These are phyloP conservation scores for Gymnopithys bicolor DNA, from an alignment of 2,797 vertebrate species.

Conservation along the genomic window DNA sequence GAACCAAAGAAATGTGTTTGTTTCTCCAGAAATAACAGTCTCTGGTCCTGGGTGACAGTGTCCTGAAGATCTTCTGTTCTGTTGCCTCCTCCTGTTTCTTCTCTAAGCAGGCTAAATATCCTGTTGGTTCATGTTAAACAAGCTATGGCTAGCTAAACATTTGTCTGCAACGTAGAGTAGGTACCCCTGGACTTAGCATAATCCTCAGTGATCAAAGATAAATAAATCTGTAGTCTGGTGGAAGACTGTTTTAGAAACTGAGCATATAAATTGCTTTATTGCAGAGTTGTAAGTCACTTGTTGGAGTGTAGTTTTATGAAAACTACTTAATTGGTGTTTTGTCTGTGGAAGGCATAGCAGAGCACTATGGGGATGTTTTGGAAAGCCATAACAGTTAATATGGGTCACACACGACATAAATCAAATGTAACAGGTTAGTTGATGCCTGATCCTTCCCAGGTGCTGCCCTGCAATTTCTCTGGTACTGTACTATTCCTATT, in stretches of 20 bases:
- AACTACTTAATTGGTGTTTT: neutral
- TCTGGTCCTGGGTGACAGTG: neutral
- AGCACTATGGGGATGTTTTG: neutral
- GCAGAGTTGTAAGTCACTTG: neutral
- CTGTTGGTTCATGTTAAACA: neutral
- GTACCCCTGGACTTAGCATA: neutral
- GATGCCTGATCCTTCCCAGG: neutral
- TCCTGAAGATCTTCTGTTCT: neutral
- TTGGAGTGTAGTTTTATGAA: neutral
- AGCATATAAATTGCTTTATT: neutral
- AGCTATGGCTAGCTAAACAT: neutral
- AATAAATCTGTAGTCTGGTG: neutral
- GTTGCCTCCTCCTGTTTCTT: neutral
- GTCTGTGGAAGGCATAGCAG: neutral
- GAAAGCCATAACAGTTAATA: neutral
- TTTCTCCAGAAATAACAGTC: neutral
- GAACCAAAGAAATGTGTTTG: neutral
- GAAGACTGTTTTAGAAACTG: neutral
- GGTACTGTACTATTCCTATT: neutral
- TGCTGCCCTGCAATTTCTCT: neutral
- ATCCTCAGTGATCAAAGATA: neutral
- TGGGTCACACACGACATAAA: neutral
- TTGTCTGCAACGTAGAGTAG: neutral
- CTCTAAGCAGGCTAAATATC: neutral
- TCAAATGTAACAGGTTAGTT: neutral